Percentiles rank a stretch among this genome's conserved stretches.
phyloP scores from a whole-genome alignment of 2,797 vertebrate genomes.

The Premnoplex brunnescens region DNA sequence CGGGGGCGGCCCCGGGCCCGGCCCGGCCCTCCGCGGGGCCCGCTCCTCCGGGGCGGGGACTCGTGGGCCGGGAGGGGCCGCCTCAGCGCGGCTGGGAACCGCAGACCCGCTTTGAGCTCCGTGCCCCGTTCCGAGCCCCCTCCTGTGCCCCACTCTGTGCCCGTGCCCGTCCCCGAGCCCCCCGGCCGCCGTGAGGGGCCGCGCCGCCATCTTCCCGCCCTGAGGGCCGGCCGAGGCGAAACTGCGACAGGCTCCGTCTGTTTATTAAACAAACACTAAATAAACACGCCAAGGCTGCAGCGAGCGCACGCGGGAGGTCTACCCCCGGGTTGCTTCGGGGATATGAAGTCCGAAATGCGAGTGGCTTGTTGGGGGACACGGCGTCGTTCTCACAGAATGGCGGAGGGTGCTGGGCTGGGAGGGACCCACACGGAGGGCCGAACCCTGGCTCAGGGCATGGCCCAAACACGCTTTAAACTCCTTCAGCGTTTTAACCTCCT shows the following conservation, averaged over 20 bases:
- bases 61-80: not conserved
- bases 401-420: not conserved
- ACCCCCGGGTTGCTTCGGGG: too few species aligned
- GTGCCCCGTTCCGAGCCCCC: too few species aligned
- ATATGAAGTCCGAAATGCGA: too few species aligned
- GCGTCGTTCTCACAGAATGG: fast-evolving
- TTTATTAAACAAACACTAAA: slow-evolving; percentile 21
- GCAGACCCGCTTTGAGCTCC: too few species aligned
- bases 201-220: not conserved
- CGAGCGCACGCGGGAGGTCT: not conserved
- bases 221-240: fast-evolving
- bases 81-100: too few species aligned
- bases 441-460: not conserved
- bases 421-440: not conserved
- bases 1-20: too few species aligned
- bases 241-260: not conserved
- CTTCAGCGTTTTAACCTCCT: too few species aligned
- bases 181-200: not conserved
- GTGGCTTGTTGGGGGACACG: fast-evolving
- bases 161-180: too few species aligned
- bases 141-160: too few species aligned
- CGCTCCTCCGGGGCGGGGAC: not conserved
- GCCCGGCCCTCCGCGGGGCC: not conserved
- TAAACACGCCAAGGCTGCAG: not conserved
- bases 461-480: not conserved